These are phyloP conservation scores for Phrixothrix hirtus DNA, from an alignment of 2,888 invertebrate species.

Conservation along the genomic window DNA sequence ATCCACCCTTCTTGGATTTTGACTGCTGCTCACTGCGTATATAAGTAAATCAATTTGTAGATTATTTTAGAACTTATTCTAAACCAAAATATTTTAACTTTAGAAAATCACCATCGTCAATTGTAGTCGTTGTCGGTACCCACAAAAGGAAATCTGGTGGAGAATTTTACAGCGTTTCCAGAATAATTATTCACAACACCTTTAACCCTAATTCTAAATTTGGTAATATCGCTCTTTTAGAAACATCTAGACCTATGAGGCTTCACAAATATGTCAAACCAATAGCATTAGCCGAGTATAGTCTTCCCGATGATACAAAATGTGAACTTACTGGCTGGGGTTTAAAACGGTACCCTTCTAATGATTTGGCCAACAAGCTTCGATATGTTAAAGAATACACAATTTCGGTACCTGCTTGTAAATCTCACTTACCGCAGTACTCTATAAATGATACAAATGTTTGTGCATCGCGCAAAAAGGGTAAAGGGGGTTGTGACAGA, in stretches of 20 bases:
- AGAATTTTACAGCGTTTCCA: not conserved
- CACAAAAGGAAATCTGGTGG: not conserved
- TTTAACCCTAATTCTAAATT: not conserved
- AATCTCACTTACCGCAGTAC: not conserved
- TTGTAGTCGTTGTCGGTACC: not conserved
- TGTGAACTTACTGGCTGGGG: not conserved
- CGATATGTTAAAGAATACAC: not conserved
- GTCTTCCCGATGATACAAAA: not conserved
- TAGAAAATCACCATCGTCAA: not conserved
- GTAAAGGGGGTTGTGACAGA: not conserved
- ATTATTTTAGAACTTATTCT: no score
- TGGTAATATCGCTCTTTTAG: not conserved
- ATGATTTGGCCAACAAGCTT: not conserved
- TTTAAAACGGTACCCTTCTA: not conserved
- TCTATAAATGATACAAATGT: not conserved
- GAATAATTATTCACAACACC: not conserved
- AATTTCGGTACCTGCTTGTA: not conserved
- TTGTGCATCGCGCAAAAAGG: not conserved
- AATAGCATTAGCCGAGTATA: not conserved
- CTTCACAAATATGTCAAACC: not conserved
- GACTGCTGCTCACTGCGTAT: no score
- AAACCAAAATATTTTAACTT: not conserved
- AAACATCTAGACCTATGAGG: not conserved
- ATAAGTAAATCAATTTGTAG: no score
- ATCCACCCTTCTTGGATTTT: no score